Evolutionary conservation across 1,140 invertebrate species (phyloP), one percentile per base, ranked within the genome.

Genomic region (Drosophila bocqueti): DNA sequence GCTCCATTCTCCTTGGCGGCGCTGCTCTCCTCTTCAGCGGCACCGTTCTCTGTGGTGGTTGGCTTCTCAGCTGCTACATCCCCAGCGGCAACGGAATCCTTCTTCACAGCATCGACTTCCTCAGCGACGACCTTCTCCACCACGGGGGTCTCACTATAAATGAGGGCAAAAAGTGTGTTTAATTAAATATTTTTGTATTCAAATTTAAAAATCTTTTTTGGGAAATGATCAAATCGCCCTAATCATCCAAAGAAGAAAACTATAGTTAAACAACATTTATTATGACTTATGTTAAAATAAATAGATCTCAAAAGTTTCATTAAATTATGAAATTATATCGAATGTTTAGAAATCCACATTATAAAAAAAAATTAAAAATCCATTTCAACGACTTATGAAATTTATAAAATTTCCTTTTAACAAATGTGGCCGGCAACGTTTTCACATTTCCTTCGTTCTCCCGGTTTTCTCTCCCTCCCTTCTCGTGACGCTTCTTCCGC

Each of bases 121-220:
- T 92, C 91, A 57, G 81, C 85, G 38, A 78, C 91, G 52, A 92
- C 87, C 75, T 92, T 92, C 91, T 92, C 91, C 52, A 92, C 91
- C 67, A 92, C 89, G 55, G 91, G 89, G 79, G 91, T 92, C 58
- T 92, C 91, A 64, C 91, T 92, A 58, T 21, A 52, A 81, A 57
- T 11, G 8, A 45, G 24, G 42, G 16, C 57, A 31, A 67, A 46
- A 21, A 45, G 15, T 3, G 9, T 15, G 1, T 21, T 38, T 16
- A 16, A 55, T 36, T 24, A 24, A 36, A 15, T 47, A 31, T 31
- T 21, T 21, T 45, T 9, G 16, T 26, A 26, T 26, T 16, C 1
- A 16, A 15, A 8, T 24, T 15, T 13, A 24, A 46, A 43, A 18
- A 10, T 10, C 0, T 18, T 4, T 10, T 18, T 18, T 11, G 3